Base-by-base conservation (phyloP, 2,797 vertebrate species). In the Menidia menidia region DNA sequence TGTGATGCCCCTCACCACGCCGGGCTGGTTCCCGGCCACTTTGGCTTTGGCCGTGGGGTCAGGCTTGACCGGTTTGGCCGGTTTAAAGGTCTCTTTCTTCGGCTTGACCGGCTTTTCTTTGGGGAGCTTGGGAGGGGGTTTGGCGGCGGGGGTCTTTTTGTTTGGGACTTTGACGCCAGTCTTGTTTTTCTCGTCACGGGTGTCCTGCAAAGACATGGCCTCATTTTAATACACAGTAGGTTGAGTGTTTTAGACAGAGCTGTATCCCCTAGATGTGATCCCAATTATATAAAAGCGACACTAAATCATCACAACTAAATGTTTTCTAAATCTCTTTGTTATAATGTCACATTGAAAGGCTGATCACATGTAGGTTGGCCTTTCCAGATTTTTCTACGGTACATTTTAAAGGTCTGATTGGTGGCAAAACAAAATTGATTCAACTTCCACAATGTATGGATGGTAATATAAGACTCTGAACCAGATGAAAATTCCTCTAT, bases 91-190 rank as follows among this genome's bases (percentile, higher is more conserved):
- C 77, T 98, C 96, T 84, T 96, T 97, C 83, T 95, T 97, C 63
- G 94, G 92, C 85, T 97, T 98, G 70, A 95, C 90, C 0, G 85
- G 80, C 81, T 97, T 99, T 83, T 98, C 97, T 91, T 96, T 98
- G 73, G 94, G 83, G 0, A 44, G 59, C 60, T 90, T 96, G 71
- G 93, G 92, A 60, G 93, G 87, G 0, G 62, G 65, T 59, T 90
- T 96, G 77, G 92, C 91, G 6, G 66, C 92, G 45, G 93, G 86
- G 0, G 44, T 75, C 91, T 96, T 98, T 90, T 95, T 97, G 78
- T 90, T 90, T 54, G 92, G 57, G 4, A 82, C 77, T 80, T 95
- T 97, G 61, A 68, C 83, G 0, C 55, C 68, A 9, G 95, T 94
- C 89, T 95, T 97, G 74, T 86, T 78, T 82, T 92, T 95, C 51